phyloP scores from a whole-genome alignment of 2,888 invertebrate genomes.

The Meghimatium bilineatum region DNA sequence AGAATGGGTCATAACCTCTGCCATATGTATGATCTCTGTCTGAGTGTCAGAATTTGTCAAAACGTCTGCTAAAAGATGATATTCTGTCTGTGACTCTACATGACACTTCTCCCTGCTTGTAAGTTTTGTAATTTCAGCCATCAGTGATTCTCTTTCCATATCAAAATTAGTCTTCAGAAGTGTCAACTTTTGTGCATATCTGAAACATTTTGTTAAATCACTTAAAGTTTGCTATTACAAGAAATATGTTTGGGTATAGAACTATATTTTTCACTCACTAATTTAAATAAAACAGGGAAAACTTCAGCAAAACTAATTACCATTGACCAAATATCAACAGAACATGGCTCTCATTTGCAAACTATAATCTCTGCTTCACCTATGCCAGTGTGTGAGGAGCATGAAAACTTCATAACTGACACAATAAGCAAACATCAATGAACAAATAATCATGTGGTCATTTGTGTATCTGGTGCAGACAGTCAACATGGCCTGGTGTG shows the following conservation, averaged over 20 bases:
- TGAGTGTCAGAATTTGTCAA: slow-evolving; percentile 30
- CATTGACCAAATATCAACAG: no score
- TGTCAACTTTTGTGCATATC: slow-evolving; percentile 47
- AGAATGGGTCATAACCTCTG: slow-evolving; percentile 29
- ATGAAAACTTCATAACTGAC: no score
- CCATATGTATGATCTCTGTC: slow-evolving; percentile 28
- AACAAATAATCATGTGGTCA: no score
- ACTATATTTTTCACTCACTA: no score
- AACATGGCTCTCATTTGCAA: no score
- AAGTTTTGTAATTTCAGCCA: slow-evolving; percentile 41
- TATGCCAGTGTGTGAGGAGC: no score
- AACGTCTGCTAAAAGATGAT: neutral
- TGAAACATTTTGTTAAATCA: slow-evolving; percentile 4
- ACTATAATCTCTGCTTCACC: no score
- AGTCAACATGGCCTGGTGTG: no score
- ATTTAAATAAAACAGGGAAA: neutral
- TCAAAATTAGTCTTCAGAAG: slow-evolving; percentile 52
- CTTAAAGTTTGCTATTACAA: neutral
- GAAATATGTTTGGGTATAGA: no score
- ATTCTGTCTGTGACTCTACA: slow-evolving; percentile 11
- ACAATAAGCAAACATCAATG: no score
- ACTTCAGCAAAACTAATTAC: no score
- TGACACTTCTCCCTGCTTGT: slow-evolving; percentile 14
- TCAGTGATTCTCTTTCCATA: slow-evolving; percentile 47
- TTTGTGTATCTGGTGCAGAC: no score